Percentiles rank a stretch among this genome's conserved stretches.
Conservation (phyloP, 2,888 invertebrate genomes). For the Hydroisotoma schaefferi region DNA sequence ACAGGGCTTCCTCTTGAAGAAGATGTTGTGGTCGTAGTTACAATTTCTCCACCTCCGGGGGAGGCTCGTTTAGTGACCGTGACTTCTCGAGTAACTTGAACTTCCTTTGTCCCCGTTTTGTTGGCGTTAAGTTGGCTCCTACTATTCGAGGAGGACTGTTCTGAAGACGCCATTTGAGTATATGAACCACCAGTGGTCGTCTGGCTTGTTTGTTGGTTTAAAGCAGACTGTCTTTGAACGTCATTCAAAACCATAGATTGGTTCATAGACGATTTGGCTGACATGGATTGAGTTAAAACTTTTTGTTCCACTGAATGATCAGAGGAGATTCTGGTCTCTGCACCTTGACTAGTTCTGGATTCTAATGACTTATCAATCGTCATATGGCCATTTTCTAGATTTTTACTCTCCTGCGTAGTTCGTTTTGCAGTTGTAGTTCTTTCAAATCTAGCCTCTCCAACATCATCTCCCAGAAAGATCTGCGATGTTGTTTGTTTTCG, state of each 20-base stretch:
- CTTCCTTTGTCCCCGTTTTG: conserved; percentile 46
- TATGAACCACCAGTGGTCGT: background rate
- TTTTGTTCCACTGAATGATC: conserved; percentile 45
- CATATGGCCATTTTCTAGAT: conserved; percentile 45
- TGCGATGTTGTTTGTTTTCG: conserved; percentile 32
- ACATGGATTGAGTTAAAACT: conserved; percentile 45
- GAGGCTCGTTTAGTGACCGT: conserved; percentile 45
- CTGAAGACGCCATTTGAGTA: conserved; percentile 6
- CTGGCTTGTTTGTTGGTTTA: conserved; percentile 10
- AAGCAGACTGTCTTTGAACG: conserved; percentile 11
- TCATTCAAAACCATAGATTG: conserved; percentile 44
- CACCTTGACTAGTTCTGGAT: conserved; percentile 38
- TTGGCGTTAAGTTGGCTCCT: conserved; percentile 52
- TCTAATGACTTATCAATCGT: conserved; percentile 42
- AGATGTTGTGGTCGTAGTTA: conserved; percentile 31
- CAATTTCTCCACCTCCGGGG: conserved; percentile 27
- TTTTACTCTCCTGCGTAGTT: conserved; percentile 40
- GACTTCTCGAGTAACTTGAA: conserved; percentile 45
- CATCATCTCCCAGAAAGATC: conserved; percentile 36
- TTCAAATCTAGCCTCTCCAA: conserved; percentile 45
- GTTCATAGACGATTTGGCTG: conserved; percentile 44
- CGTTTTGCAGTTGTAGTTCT: conserved; percentile 34
- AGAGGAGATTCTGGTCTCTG: conserved; percentile 38
- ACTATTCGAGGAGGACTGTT: conserved; percentile 13
- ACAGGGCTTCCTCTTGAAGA: conserved; percentile 7